A percentile compares a stretch with the other conserved stretches of the same genome.
Conservation (phyloP, 2,888 invertebrate genomes). For the Torymus tubicola region DNA sequence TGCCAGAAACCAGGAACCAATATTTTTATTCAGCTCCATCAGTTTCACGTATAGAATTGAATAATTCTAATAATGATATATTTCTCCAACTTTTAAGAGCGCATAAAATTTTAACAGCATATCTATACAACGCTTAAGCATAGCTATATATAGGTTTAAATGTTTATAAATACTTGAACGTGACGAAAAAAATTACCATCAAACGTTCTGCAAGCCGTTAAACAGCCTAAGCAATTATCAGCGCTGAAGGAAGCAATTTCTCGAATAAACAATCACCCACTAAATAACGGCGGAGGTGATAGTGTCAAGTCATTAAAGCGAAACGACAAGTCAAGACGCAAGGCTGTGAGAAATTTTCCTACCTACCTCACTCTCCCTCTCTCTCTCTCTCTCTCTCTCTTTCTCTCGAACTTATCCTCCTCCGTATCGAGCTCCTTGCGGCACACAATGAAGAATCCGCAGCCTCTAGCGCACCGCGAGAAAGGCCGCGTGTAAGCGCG, state of each 20-base stretch:
- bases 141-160: too few relatives aligned
- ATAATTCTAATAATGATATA: too few relatives aligned
- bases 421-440: conserved; percentile 12
- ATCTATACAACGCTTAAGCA: too few relatives aligned
- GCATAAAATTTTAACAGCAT: too few relatives aligned
- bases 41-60: too few relatives aligned
- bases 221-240: conserved; percentile 24
- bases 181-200: too few relatives aligned
- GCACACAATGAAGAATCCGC: not conserved
- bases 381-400: not conserved
- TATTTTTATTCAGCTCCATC: too few relatives aligned
- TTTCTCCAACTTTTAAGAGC: too few relatives aligned
- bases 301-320: conserved; percentile 31
- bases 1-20: too few relatives aligned
- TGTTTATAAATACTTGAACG: too few relatives aligned
- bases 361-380: too few relatives aligned
- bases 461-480: not conserved
- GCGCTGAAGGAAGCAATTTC: conserved; percentile 32
- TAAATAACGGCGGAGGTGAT: conserved; percentile 47
- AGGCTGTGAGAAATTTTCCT: not conserved
- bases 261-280: conserved; percentile 49
- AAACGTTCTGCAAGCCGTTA: not conserved
- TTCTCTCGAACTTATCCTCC: conserved; percentile 20
- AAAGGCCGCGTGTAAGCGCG: not conserved
- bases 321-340: conserved; percentile 7